phyloP scores from a whole-genome alignment of 2,113 vertebrate species.

The Bothrops jararaca region DNA sequence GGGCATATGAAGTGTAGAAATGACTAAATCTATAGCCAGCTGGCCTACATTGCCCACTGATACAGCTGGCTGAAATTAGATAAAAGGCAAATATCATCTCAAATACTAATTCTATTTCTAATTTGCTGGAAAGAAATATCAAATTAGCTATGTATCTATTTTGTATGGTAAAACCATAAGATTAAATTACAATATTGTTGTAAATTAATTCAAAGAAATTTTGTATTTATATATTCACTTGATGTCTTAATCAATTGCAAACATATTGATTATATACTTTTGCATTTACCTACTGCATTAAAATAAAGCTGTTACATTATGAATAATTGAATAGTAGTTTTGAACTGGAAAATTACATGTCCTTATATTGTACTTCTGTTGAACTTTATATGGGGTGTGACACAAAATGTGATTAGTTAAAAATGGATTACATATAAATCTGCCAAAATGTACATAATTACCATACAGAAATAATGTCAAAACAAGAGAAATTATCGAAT shows the following conservation, averaged over 20 bases:
- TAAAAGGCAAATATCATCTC: neutral
- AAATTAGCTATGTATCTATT: neutral
- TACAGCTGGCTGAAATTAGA: constrained; percentile 84
- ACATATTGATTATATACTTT: neutral
- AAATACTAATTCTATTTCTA: neutral
- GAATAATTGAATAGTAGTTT: neutral
- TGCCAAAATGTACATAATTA: neutral
- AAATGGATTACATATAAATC: neutral
- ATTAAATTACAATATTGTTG: neutral
- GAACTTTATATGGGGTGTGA: neutral
- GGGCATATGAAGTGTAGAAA: constrained; percentile 84
- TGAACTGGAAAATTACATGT: neutral
- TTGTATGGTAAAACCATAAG: neutral
- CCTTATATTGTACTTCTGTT: neutral
- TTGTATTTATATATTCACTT: neutral
- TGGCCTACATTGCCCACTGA: constrained; percentile 96
- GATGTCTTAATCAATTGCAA: neutral
- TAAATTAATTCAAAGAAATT: neutral
- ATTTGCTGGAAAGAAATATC: neutral
- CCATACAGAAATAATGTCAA: neutral
- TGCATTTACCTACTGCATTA: neutral
- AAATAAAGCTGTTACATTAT: neutral
- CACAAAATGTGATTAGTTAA: neutral
- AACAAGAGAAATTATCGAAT: neutral
- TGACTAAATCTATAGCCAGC: constrained; percentile 86